Base-by-base conservation (phyloP, 2,888 invertebrate genomes). In the Limnephilus auricula region DNA sequence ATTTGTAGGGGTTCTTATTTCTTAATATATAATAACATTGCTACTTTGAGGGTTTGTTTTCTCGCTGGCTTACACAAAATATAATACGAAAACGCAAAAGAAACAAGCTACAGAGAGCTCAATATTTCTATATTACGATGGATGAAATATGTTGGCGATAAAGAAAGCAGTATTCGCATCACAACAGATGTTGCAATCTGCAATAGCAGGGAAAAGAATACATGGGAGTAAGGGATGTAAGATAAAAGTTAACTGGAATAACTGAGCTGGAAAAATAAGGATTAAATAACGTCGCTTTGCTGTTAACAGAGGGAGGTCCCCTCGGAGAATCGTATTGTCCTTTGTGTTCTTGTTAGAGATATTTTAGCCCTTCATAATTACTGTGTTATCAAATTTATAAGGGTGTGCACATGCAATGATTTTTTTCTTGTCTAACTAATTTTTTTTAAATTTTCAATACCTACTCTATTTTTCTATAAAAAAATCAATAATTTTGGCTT, bases 251-350 rank as follows among this genome's bases (percentile, higher is more conserved):
- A 50, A 79, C 91, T 83, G 89, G 85, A 89, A 86, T 50, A 50
- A 79, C 86, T 83, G 89, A 80, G 86, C 91, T 50, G 86, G 89
- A 78, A 89, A 89, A 91, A 91, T 91, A 80, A 91, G 86, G 91
- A 89, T 91, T 91, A 91, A 91, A 91, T 89, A 91, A 89, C 91
- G 84, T 80, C 80, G 89, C 86, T 91, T 83, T 78, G 85, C 85
- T 90, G 90, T 92, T 78, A 84, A 89, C 87, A 31, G 87, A 10
- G 83, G 45, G 86, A 65, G 65, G 65, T 65, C 65, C 65, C 65
- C 65, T 65, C 25, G 25, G 65, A 25, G 65, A 65, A 4, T 65
- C 25, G 9, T n/a, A 25, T 65, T 65, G 65, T n/a, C n/a, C 25
- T 65, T n/a, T 25, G 65, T 65, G 25, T 65, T 65, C 25, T 65